Evolutionary conservation across 2,888 invertebrate species (phyloP).

Genomic region (Eledone cirrhosa): DNA sequence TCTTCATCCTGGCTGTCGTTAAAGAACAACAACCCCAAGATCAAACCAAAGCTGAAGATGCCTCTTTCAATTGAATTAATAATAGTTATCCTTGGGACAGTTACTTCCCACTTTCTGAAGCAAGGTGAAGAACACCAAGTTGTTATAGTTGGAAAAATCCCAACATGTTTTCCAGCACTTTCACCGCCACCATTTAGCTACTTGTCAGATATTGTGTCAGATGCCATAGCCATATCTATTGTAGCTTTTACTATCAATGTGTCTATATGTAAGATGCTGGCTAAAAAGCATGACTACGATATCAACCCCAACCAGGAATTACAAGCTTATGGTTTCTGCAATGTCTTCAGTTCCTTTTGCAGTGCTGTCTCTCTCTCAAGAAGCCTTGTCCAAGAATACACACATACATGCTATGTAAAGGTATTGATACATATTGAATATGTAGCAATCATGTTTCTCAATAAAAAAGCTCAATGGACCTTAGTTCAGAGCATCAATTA

Average conservation of each 20-base stretch:
- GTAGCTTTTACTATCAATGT: conserved; percentile 70
- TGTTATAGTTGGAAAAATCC: too few relatives aligned
- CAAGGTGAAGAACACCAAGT: too few relatives aligned
- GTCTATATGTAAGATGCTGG: conserved; percentile 69
- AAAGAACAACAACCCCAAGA: conserved; percentile 65
- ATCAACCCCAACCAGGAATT: conserved; percentile 69
- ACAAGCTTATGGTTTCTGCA: conserved; percentile 63
- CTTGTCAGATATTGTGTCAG: conserved; percentile 74
- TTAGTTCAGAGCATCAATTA: too few relatives aligned
- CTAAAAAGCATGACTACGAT: conserved; percentile 69
- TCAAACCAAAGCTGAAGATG: conserved; percentile 69
- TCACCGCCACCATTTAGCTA: conserved; percentile 64
- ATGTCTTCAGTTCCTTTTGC: conserved; percentile 73
- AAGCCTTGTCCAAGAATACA: conserved; percentile 80
- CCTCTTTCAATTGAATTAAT: conserved; percentile 87
- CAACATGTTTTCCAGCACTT: conserved; percentile 42
- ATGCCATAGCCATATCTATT: conserved; percentile 68
- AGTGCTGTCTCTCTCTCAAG: conserved; percentile 68
- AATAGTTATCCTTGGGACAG: conserved; percentile 74
- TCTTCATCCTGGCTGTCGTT: conserved; percentile 73
- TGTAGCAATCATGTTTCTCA: too few relatives aligned
- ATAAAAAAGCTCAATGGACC: too few relatives aligned
- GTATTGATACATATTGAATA: too few relatives aligned
- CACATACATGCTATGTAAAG: too few relatives aligned
- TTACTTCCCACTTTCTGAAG: too few relatives aligned